These are phyloP conservation scores for Plecotus auritus DNA, from an alignment of 2,113 vertebrate genomes.

Conservation along the genomic window DNA sequence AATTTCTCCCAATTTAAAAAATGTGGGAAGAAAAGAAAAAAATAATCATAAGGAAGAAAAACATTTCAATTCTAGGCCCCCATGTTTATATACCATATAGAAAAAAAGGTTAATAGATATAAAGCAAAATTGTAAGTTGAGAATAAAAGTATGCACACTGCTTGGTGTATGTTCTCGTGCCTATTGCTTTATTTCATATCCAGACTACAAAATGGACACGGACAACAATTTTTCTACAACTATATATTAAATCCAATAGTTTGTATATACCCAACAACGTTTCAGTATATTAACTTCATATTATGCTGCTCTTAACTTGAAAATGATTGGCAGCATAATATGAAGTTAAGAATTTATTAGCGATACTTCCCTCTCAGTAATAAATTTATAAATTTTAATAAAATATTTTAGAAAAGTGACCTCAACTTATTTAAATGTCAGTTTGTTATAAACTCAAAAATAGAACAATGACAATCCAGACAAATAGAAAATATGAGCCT, in stretches of 20 bases:
- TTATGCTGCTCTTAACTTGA: background rate
- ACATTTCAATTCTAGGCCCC: background rate
- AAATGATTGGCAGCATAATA: background rate
- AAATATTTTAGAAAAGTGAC: background rate
- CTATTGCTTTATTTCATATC: background rate
- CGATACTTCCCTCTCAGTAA: background rate
- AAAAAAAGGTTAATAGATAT: background rate
- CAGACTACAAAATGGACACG: background rate
- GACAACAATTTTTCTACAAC: background rate
- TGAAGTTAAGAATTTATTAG: background rate
- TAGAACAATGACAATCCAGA: background rate
- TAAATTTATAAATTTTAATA: slow-evolving; percentile 27
- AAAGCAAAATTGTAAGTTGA: slow-evolving; percentile 22
- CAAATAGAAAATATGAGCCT: background rate
- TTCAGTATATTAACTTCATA: too few relatives aligned
- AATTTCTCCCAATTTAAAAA: slow-evolving; percentile 26
- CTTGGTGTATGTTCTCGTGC: background rate
- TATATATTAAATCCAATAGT: background rate
- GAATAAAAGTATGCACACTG: background rate
- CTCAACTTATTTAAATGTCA: slow-evolving; percentile 12
- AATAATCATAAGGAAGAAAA: background rate
- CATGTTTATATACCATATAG: background rate
- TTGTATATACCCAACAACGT: background rate
- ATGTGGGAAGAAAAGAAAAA: background rate
- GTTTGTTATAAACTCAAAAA: slow-evolving; percentile 3